Base-by-base conservation (phyloP, 2,888 invertebrate genomes). In the Tenthredo notha region DNA sequence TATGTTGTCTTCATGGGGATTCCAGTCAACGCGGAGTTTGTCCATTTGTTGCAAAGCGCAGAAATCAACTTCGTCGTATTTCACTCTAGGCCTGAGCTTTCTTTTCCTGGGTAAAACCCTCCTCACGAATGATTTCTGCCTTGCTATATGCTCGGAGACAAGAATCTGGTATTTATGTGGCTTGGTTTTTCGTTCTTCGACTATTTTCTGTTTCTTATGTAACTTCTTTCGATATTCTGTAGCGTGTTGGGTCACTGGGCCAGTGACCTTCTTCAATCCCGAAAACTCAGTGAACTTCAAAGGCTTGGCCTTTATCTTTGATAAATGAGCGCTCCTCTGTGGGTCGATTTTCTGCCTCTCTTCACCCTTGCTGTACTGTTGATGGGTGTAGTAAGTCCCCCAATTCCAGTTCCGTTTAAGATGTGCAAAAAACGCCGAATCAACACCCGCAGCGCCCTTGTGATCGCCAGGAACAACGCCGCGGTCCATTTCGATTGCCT, bases 381-480 rank as follows among this genome's bases (percentile, higher is more conserved):
- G 85, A 86, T 70, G 84, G 61, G 74, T 86, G 86, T 47, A 84
- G n/a, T 67, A 85, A 82, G 88, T 88, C 15, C 88, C 91, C 95
- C 95, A 95, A 47, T 94, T 94, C 96, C 96, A 97, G 88, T 96
- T 96, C 21, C 95, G 94, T 86, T 95, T 95, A 4, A 96, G 91
- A 89, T 96, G 96, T 0, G 96, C 93, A 93, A 96, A 97, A 29
- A 97, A 93, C 0, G 95, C 94, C 0, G 97, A 96, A 91, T 97
- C 96, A 0, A 97, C 93, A 0, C 97, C 97, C 18, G 95, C 97
- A 0, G 97, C 97, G 1, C 97, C 97, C 84, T 94, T 93, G 5
- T 94, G 94, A 93, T 98, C 97, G 0, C 98, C 98, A 0, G 97
- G 97, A 50, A 97, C 93, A 7, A 93, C 90, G 0, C 96, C 96